Base-by-base conservation (phyloP, 1,140 invertebrate species). In the Panagrolaimus sp. region DNA sequence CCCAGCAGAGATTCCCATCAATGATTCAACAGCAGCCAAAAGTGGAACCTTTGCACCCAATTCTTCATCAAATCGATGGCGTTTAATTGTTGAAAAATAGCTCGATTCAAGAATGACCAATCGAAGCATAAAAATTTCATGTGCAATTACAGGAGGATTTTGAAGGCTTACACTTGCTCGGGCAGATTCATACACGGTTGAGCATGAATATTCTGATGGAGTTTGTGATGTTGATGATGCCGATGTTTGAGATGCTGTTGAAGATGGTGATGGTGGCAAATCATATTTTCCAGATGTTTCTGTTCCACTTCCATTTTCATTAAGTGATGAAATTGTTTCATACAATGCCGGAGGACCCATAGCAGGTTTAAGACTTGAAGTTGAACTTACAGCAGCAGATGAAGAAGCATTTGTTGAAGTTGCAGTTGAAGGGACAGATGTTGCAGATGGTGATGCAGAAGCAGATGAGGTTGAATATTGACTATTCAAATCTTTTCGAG, bases 21-120 rank as follows among this genome's bases (percentile, higher is more conserved):
- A 58, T 12, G 15, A 21, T 58, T 58, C 52, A 28, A 58, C 52
- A 12, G 52, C 52, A 58, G 21, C 52, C 21, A 58, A 21, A 21
- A 58, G 17, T 12, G 52, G 52, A 12, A 28, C 17, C 17, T 58
- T 58, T 1, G 52, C 52, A 12, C 17, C 21, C 10, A 58, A 21
- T 58, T 58, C 52, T 12, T 58, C 14, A 12, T 58, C 52, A 28
- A 58, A 58, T 2, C 17, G 52, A 58, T 58, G 52, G 17, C 52
- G 52, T 58, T 58, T 58, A 28, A 58, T 58, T 21, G 52, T 58
- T 12, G 52, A 58, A 21, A 58, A 58, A 28, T 58, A 58, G 12
- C 14, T n/a, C 17, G 52, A n/a, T 28, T 58, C 52, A 28, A 58
- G 52, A 21, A 58, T 28, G 17, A 58, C 28, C 52, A 58, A 58